These are phyloP conservation scores for Odontomachus brunneus DNA, from an alignment of 1,140 invertebrate genomes.

Conservation along the genomic window DNA sequence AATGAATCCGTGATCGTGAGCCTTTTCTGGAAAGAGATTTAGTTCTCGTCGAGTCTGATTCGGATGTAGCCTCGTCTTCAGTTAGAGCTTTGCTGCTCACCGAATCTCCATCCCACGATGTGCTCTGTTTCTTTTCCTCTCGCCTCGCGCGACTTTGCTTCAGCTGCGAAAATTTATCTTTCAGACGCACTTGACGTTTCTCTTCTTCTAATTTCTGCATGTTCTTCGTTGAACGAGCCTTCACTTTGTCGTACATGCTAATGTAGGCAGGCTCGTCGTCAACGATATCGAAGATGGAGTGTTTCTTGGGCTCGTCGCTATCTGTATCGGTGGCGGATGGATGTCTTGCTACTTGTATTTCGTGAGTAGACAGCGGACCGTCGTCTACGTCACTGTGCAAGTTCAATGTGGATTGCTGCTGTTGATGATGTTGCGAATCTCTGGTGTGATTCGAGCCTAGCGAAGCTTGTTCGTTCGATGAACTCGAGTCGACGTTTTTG, in stretches of 20 bases:
- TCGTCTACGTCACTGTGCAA: constrained; percentile 82
- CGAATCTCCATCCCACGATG: constrained; percentile 93
- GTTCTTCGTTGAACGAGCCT: constrained; percentile 96
- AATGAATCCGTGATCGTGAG: constrained; percentile 86
- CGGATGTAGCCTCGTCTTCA: constrained; percentile 83
- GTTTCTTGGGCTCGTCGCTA: constrained; percentile 92
- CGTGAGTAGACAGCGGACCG: constrained; percentile 79
- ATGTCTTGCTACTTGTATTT: constrained; percentile 81
- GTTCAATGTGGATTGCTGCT: constrained; percentile 74
- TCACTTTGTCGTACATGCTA: constrained; percentile 99
- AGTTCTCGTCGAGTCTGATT: constrained; percentile 84
- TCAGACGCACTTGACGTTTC: constrained; percentile 91
- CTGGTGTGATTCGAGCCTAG: constrained; percentile 73
- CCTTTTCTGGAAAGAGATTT: constrained; percentile 84
- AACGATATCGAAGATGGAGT: constrained; percentile 96
- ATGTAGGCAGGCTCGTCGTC: constrained; percentile 96
- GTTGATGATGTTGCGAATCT: constrained; percentile 75
- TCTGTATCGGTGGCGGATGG: constrained; percentile 87
- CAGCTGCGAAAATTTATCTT: constrained; percentile 95
- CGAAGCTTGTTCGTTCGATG: constrained; percentile 74
- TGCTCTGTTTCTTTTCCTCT: constrained; percentile 94
- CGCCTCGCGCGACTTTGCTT: constrained; percentile 94
- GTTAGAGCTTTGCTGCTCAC: constrained; percentile 87
- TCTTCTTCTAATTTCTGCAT: constrained; percentile 96
- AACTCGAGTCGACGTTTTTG: constrained; percentile 77